Percentiles rank a stretch among this genome's conserved stretches.
phyloP scores from a whole-genome alignment of 2,113 vertebrate genomes.

The Nothoprocta pentlandii region DNA sequence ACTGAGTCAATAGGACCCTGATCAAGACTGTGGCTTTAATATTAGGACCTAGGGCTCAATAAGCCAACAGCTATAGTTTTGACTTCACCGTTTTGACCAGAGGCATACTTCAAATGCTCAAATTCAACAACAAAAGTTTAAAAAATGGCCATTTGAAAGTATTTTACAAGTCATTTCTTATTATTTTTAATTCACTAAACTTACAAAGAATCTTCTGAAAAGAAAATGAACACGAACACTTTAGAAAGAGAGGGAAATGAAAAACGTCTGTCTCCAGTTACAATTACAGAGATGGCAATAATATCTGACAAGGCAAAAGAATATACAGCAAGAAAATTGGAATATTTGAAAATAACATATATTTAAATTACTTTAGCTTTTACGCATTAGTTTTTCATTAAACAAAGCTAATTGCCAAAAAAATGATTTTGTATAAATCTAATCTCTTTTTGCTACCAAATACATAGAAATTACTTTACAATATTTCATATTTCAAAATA shows the following conservation, averaged over 20 bases:
- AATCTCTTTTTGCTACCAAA: background rate
- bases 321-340: background rate
- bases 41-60: rapidly evolving
- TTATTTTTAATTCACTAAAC: background rate
- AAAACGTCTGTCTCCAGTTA: background rate
- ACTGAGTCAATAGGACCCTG: background rate
- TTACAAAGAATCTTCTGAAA: background rate
- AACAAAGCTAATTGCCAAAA: background rate
- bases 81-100: background rate
- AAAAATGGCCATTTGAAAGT: background rate
- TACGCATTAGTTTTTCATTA: background rate
- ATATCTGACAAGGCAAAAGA: background rate
- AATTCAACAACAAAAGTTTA: background rate
- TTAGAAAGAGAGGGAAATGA: background rate
- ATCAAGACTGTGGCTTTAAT: background rate
- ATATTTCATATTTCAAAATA: background rate
- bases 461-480: background rate
- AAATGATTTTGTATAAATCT: background rate
- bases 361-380: background rate
- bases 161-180: background rate
- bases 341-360: background rate
- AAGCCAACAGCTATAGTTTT: background rate
- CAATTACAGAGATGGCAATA: rapidly evolving
- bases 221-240: background rate
- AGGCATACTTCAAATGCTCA: background rate